Percentiles rank a stretch among this genome's conserved stretches.
Conservation (phyloP, 2,113 vertebrate genomes). For the Syngnathus scovelli region DNA sequence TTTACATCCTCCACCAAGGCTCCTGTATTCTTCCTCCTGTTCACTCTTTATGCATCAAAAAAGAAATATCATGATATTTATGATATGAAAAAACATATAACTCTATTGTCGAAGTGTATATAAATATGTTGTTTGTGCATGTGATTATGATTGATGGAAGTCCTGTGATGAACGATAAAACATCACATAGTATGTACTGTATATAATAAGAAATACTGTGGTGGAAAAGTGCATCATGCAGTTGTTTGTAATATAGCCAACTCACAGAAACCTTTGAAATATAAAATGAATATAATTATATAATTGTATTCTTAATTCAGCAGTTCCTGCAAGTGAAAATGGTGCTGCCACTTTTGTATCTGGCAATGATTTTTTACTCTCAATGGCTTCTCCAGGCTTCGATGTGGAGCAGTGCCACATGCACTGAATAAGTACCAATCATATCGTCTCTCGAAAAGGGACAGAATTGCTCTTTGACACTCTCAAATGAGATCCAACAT, state of each 20-base stretch:
- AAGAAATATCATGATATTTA: no score
- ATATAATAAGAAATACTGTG: background rate
- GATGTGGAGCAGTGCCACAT: constrained; percentile 36
- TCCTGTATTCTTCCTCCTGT: background rate
- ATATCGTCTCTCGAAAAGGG: constrained; percentile 5
- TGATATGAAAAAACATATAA: background rate
- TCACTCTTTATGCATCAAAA: no score
- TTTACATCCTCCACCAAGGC: no score
- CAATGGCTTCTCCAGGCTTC: constrained; percentile 20
- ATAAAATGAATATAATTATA: background rate
- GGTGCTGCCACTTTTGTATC: background rate
- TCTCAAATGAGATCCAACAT: constrained; percentile 32
- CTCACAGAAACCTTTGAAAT: background rate
- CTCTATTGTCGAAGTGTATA: background rate
- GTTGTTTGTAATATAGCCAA: background rate
- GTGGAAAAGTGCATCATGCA: background rate
- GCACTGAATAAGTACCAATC: constrained; percentile 27
- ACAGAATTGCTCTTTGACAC: constrained; percentile 48
- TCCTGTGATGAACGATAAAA: background rate
- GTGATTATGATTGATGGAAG: background rate
- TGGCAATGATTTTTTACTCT: background rate
- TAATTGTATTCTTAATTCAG: background rate
- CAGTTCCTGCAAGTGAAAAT: background rate
- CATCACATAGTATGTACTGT: background rate
- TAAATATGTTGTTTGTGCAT: background rate